Conservation (phyloP, 2,888 invertebrate genomes). For the Hymenopus coronatus region DNA sequence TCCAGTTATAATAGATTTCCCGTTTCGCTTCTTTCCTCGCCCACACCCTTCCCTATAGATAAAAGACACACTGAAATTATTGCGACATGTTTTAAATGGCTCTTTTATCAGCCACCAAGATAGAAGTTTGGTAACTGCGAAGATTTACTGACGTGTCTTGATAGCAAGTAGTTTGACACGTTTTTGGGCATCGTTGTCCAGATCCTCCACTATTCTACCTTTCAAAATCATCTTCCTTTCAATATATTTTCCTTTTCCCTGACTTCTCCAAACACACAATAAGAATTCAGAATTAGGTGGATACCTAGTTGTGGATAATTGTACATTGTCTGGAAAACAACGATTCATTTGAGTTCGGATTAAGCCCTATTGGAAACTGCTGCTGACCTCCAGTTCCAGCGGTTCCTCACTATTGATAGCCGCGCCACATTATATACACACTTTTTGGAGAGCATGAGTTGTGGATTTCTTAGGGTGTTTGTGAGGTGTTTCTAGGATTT, state of each 20-base stretch:
- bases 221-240: too few relatives aligned
- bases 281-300: too few relatives aligned
- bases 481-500: too few relatives aligned
- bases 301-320: too few relatives aligned
- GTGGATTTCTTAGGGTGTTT: too few relatives aligned
- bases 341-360: too few relatives aligned
- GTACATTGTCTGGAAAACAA: too few relatives aligned
- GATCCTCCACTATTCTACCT: background rate
- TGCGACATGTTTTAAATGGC: background rate
- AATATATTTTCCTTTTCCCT: background rate
- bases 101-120: background rate
- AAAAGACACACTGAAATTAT: background rate
- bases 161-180: background rate
- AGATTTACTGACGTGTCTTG: background rate
- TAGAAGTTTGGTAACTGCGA: background rate
- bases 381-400: too few relatives aligned
- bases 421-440: too few relatives aligned
- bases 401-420: too few relatives aligned
- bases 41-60: background rate
- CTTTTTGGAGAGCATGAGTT: too few relatives aligned
- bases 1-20: background rate
- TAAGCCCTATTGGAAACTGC: too few relatives aligned
- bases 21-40: background rate
- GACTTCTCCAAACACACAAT: background rate
- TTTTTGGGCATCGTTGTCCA: background rate